Evolutionary conservation across 2,797 vertebrate species (phyloP).

Genomic region (Rhinichthys osculus): DNA sequence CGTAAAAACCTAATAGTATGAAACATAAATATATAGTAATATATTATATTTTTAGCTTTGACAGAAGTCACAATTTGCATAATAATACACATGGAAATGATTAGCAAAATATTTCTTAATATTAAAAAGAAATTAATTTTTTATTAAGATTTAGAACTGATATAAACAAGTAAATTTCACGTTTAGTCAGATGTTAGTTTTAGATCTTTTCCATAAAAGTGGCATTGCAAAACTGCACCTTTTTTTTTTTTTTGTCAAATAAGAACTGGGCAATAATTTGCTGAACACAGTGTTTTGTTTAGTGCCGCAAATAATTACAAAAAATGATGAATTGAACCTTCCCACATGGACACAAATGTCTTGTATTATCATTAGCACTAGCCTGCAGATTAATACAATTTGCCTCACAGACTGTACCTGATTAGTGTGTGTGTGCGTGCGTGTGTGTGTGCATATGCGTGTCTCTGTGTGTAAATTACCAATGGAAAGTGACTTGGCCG

Average conservation of each 20-base stretch:
- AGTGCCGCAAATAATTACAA: conserved; percentile 12
- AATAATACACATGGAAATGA: too few species aligned
- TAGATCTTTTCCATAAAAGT: background rate
- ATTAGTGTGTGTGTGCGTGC: background rate
- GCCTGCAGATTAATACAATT: conserved; percentile 19
- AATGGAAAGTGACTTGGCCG: conserved; percentile 60
- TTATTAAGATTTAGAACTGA: background rate
- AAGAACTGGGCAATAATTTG: conserved; percentile 3
- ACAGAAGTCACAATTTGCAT: background rate
- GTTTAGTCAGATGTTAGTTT: background rate
- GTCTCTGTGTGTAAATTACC: conserved; percentile 43
- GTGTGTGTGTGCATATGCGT: conserved; percentile 32
- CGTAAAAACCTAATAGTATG: too few species aligned
- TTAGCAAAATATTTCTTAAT: background rate
- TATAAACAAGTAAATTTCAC: background rate
- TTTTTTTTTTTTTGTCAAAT: background rate
- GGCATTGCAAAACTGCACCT: background rate
- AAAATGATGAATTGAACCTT: conserved; percentile 3
- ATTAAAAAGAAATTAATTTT: background rate
- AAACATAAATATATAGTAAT: background rate
- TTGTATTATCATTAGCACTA: conserved; percentile 17
- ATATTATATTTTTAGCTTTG: background rate
- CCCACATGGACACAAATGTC: conserved; percentile 1
- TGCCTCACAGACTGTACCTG: conserved; percentile 34
- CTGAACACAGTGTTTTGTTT: background rate